Conservation (phyloP, 2,113 vertebrate genomes). For the Aix galericulata region DNA sequence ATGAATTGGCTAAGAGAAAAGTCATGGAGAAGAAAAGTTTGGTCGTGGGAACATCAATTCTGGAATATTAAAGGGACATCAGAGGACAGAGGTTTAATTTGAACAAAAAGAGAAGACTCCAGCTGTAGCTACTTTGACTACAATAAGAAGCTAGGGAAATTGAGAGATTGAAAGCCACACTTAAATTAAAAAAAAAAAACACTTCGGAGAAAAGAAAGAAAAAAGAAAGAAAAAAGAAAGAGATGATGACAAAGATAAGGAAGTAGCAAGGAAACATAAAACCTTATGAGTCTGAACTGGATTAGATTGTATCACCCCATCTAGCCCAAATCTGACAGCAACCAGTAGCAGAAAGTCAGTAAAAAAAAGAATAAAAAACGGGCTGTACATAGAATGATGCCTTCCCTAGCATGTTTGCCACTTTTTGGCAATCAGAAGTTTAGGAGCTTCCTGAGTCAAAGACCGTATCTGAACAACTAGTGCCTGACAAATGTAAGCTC, state of each 20-base stretch:
- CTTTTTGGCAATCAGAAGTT: not conserved
- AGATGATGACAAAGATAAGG: not conserved
- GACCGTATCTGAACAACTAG: not conserved
- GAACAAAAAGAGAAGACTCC: not conserved
- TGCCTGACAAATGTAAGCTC: not conserved
- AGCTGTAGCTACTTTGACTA: not conserved
- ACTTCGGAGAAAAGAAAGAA: not conserved
- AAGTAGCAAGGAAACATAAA: not conserved
- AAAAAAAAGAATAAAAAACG: not conserved
- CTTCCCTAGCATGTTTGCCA: rapidly evolving
- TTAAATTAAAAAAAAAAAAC: not conserved
- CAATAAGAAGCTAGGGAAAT: not conserved
- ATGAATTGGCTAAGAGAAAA: not conserved
- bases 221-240: not conserved
- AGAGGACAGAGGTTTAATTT: not conserved
- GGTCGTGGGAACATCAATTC: not conserved
- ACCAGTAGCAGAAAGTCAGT: not conserved
- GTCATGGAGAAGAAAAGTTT: not conserved
- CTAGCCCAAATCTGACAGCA: not conserved
- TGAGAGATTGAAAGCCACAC: not conserved
- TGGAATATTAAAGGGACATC: not conserved
- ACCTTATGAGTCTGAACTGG: not conserved
- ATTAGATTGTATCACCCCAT: not conserved
- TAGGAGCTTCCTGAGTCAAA: not conserved
- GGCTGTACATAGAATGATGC: rapidly evolving